These are phyloP conservation scores for Perognathus longimembris DNA, from an alignment of 2,113 vertebrate species.

Conservation along the genomic window DNA sequence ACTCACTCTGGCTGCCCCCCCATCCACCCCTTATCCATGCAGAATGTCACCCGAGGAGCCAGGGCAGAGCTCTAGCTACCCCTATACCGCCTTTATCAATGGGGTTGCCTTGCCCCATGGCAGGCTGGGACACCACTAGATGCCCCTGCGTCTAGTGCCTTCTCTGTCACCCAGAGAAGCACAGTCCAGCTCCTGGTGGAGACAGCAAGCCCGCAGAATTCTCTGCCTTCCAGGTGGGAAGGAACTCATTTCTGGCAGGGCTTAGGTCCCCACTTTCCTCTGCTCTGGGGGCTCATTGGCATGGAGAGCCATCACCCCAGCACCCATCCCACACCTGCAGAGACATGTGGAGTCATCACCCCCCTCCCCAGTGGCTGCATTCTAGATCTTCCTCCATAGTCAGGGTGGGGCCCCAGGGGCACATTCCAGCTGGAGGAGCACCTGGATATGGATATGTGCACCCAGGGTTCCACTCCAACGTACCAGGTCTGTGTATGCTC, in stretches of 20 bases:
- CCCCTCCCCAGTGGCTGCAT: not conserved
- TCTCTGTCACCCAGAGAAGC: not conserved
- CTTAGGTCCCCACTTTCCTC: not conserved
- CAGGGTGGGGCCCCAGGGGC: not conserved
- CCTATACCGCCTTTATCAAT: not conserved
- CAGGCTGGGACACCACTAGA: not conserved
- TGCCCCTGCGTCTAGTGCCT: not conserved
- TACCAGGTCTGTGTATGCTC: not conserved
- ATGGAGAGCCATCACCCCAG: not conserved
- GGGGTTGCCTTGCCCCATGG: not conserved
- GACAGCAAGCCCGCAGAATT: slow-evolving; percentile 12
- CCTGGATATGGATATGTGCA: not conserved
- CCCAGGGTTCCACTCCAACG: not conserved
- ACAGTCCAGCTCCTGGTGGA: not conserved
- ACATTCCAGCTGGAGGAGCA: not conserved
- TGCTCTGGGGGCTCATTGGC: not conserved
- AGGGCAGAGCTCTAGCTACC: not conserved
- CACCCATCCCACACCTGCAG: not conserved
- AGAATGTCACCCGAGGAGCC: not conserved
- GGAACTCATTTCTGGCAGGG: not conserved
- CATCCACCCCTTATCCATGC: not conserved
- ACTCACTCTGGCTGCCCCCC: not conserved
- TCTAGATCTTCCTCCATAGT: not conserved
- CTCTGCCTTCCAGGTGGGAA: slow-evolving; percentile 26
- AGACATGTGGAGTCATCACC: not conserved